phyloP scores from a whole-genome alignment of 2,113 vertebrate genomes.

The Sinocyclocheilus anophthalmus region DNA sequence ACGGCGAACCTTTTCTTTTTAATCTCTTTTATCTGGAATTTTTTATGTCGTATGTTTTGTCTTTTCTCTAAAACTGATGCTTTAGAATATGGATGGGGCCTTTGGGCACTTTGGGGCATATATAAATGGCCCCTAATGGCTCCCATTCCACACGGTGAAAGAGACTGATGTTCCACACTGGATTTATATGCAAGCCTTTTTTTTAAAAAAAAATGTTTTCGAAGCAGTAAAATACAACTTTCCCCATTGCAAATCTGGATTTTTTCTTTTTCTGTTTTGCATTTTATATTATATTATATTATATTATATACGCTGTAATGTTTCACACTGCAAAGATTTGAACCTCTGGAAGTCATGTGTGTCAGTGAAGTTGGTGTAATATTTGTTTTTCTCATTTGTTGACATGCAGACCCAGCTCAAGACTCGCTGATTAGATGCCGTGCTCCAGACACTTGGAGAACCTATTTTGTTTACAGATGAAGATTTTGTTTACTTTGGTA shows the following conservation, averaged over 20 bases:
- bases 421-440: constrained; percentile 50
- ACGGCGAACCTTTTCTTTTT: constrained; percentile 43
- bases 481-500: constrained; percentile 50
- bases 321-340: neutral
- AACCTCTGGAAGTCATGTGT: neutral
- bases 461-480: constrained; percentile 45
- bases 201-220: neutral
- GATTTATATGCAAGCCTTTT: constrained; percentile 20
- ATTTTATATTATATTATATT: neutral
- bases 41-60: constrained; percentile 40
- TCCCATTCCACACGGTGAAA: constrained; percentile 11
- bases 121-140: constrained; percentile 40
- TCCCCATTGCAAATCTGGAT: neutral
- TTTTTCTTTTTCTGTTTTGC: neutral
- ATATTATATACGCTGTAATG: neutral
- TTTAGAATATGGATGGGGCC: constrained; percentile 43
- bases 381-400: constrained; percentile 24
- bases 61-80: constrained; percentile 36
- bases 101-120: constrained; percentile 29
- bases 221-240: neutral
- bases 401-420: constrained; percentile 25
- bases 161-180: constrained; percentile 10
- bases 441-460: constrained; percentile 37
- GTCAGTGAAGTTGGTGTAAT: constrained; percentile 25
- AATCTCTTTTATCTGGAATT: constrained; percentile 39